These are phyloP conservation scores for Myotis brandtii DNA, from an alignment of 2,113 vertebrate genomes.

Conservation along the genomic window DNA sequence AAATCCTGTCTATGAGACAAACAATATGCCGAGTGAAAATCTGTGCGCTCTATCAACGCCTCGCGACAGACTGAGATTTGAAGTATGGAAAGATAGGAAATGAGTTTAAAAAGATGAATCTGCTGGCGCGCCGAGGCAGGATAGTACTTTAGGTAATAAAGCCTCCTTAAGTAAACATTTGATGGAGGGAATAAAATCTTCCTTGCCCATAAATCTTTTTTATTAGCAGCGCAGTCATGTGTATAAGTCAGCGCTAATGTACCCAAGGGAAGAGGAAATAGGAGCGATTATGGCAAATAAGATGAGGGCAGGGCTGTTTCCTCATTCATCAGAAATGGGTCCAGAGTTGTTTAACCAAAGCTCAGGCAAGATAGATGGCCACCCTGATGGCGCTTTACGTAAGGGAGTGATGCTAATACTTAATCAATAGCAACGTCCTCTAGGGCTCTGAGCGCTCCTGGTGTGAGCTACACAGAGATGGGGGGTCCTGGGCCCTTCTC, in stretches of 20 bases:
- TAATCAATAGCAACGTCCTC: conserved; percentile 46
- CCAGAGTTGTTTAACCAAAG: conserved; percentile 38
- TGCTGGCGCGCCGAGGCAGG: background rate
- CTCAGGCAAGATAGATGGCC: conserved; percentile 28
- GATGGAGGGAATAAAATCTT: conserved; percentile 74
- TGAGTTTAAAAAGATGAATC: conserved; percentile 55
- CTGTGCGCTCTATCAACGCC: conserved; percentile 56
- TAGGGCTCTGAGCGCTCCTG: background rate
- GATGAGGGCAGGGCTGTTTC: conserved; percentile 7
- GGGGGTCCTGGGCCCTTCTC: background rate
- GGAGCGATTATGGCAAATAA: conserved; percentile 54
- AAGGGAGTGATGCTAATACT: background rate
- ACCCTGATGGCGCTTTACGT: background rate
- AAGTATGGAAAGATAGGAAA: conserved; percentile 49
- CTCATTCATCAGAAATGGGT: conserved; percentile 25
- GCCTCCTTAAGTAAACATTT: conserved; percentile 70
- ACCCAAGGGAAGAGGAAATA: conserved; percentile 43
- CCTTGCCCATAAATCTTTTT: conserved; percentile 60
- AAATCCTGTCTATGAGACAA: conserved; percentile 6
- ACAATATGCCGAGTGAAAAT: conserved; percentile 32
- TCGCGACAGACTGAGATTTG: conserved; percentile 14
- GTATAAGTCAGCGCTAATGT: conserved; percentile 49
- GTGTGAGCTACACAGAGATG: background rate
- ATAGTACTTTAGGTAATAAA: conserved; percentile 58
- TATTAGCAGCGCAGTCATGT: conserved; percentile 55